A percentile compares a stretch with the other conserved stretches of the same genome.
These are phyloP conservation scores for Lacerta agilis DNA, from an alignment of 2,797 vertebrate species.

Conservation along the genomic window DNA sequence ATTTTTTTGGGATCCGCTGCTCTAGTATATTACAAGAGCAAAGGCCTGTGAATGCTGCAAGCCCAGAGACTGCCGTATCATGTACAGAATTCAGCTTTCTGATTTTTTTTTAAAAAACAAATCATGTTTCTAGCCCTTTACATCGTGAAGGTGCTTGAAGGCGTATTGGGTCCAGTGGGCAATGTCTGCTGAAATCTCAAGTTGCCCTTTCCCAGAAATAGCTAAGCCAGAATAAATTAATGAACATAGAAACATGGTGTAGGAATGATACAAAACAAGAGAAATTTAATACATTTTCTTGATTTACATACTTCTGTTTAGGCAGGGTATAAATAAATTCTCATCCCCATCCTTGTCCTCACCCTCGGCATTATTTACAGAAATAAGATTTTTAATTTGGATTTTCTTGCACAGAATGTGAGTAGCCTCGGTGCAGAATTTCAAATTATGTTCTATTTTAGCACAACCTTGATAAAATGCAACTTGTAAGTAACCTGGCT, in stretches of 20 bases:
- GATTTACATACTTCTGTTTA: neutral
- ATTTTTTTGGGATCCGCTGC: no score
- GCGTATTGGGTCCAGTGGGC: accelerated
- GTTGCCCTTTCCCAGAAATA: neutral
- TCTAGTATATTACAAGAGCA: neutral
- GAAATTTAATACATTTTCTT: neutral
- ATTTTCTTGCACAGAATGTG: neutral
- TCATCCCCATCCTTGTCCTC: no score
- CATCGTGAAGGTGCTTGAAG: neutral
- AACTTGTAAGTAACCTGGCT: neutral
- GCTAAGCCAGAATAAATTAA: neutral
- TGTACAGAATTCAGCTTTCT: neutral
- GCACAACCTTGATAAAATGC: neutral
- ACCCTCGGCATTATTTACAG: neutral
- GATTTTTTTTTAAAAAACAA: neutral
- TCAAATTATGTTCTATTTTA: neutral
- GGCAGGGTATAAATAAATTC: no score
- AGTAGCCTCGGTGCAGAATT: neutral
- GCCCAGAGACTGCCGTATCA: neutral
- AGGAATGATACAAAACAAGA: neutral
- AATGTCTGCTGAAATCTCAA: neutral
- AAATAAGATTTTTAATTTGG: neutral
- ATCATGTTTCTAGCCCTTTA: neutral
- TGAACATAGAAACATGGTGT: neutral
- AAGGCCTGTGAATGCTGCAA: neutral